Base-by-base conservation (phyloP, 2,888 invertebrate genomes). In the Drosophila macrospina region DNA sequence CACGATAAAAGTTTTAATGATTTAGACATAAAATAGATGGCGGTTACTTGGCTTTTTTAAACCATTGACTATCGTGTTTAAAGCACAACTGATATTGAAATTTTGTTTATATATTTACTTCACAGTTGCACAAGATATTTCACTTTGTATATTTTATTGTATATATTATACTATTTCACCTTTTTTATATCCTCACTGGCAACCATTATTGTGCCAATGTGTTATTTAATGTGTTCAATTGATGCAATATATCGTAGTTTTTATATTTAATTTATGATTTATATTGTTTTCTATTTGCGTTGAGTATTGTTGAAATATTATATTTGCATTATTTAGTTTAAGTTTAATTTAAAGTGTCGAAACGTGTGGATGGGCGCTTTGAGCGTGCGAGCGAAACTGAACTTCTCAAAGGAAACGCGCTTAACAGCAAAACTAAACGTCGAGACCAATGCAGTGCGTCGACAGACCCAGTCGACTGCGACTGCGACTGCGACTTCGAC, bases 381-480 rank as follows among this genome's bases (percentile, higher is more conserved):
- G 84, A 90, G 80, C 80, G 85, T 67, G 77, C 78, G 74, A 76
- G 74, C 72, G 45, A 74, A 80, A 90, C 91, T 90, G 71, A 91
- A 81, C 67, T 79, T 88, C 79, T 85, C 82, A 62, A 88, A 88
- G 85, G 78, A 87, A 90, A 78, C 55, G 63, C 74, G 80, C 78
- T 78, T 74, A 78, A 63, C 71, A 76, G 77, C 75, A 75, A 55
- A 71, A 66, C 77, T 61, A 71, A 77, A 78, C 59, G 51, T 34
- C 51, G 61, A 48, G 44, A 51, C 42, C 37, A 20, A 42, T 7
- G 60, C 63, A 42, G 20, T 20, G 54, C 36, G 47, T 13, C 61
- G 61, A 54, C 67, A n/a, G n/a, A n/a, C n/a, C n/a, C n/a, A n/a
- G 59, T 61, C 65, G 80, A 52, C 63, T 32, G 8, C 10, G 56